Evolutionary conservation across 2,888 invertebrate species (phyloP), one percentile per base, ranked within the genome.

Genomic region (Caenorhabditis zanzibari): DNA sequence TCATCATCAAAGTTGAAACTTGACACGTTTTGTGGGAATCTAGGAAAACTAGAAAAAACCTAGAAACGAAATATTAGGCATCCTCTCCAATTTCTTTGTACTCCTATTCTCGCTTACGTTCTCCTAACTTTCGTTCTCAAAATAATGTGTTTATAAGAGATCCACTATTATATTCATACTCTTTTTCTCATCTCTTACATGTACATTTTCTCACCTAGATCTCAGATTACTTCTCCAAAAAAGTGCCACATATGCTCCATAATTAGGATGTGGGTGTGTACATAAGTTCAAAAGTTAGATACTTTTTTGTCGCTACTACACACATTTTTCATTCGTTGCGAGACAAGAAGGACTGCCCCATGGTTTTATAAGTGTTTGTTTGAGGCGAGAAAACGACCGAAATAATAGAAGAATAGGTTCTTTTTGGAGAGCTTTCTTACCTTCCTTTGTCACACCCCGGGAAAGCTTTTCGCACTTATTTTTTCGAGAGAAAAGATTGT

Each of bases 281-380:
- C 63, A 74, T 26, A 56, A 79, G 71, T 79, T 79, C 56, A 71
- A 79, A 79, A 79, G 79, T 79, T 71, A 71, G 2, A 5, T 47
- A 9, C 19, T 19, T 59, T 77, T 52, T n/a, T n/a, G n/a, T n/a
- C n/a, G n/a, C 61, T 28, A 47, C 9, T 54, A 26, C 58, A 24
- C 32, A 26, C 58, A 16, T 24, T 38, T 26, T 38, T 41, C 38
- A 3, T 44, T 14, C 6, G 22, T 49, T 47, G 26, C 24, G 66
- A 49, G 68, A 54, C 69, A 58, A 44, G 28, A 19, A 47, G 14
- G 64, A 22, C 58, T 58, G 58, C 56, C 75, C 14, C 28, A 38
- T 38, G 19, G 16, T 22, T 19, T 47, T 47, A 47, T 68, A 41
- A 63, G 64, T 74, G 54, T 74, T 74, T 74, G 63, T 74, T 64